These are phyloP conservation scores for Heliocidaris erythrogramma DNA, from an alignment of 35 echinoderm and acorn worm species.

Conservation along the genomic window DNA sequence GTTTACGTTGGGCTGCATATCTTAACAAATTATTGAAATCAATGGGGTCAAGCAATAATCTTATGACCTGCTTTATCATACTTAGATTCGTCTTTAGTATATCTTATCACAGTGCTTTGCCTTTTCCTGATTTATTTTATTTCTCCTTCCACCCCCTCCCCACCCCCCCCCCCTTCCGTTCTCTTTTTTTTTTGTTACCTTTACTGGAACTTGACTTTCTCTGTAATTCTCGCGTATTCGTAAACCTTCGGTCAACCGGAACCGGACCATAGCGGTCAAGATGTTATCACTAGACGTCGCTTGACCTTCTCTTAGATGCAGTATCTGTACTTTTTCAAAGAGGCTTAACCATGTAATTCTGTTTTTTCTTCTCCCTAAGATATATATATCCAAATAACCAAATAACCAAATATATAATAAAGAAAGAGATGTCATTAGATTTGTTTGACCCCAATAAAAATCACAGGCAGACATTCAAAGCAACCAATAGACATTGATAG, in stretches of 20 bases:
- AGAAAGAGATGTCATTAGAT: too few relatives aligned
- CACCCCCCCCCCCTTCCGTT: not conserved
- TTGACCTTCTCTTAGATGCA: not conserved
- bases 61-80: not conserved
- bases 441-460: too few relatives aligned
- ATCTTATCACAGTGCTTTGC: not conserved
- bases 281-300: not conserved
- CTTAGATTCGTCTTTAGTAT: too few relatives aligned
- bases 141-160: not conserved
- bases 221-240: too few relatives aligned
- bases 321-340: too few relatives aligned
- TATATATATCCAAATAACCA: too few relatives aligned
- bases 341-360: not conserved
- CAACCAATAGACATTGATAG: too few relatives aligned
- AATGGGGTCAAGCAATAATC: slow-evolving; percentile 10
- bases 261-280: not conserved
- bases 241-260: not conserved
- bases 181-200: not conserved
- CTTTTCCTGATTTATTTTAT: not conserved
- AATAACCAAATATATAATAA: too few relatives aligned
- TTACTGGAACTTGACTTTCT: too few relatives aligned
- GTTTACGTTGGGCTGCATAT: not conserved
- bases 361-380: too few relatives aligned
- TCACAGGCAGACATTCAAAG: too few relatives aligned
- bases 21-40: slow-evolving; percentile 19